These are phyloP conservation scores for Lycaon pictus DNA, from an alignment of 2,113 vertebrate genomes.

Conservation along the genomic window DNA sequence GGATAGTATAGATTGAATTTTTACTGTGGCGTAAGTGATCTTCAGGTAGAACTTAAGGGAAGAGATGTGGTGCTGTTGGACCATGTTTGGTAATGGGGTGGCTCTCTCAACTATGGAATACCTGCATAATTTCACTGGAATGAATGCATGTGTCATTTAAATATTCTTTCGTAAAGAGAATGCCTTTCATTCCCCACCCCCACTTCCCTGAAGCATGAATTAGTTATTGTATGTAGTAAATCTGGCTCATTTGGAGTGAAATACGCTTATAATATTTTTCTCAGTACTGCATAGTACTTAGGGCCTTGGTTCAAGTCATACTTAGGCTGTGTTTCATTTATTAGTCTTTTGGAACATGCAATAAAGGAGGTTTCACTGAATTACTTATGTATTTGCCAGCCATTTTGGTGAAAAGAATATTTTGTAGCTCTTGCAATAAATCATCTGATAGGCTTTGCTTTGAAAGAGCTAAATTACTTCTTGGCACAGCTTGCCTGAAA, in stretches of 20 bases:
- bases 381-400: constrained; percentile 52
- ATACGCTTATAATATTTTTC: constrained; percentile 38
- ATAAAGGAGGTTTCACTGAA: constrained; percentile 39
- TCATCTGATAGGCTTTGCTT: constrained; percentile 62
- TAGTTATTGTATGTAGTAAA: constrained; percentile 41
- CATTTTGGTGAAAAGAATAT: constrained; percentile 71
- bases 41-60: not conserved
- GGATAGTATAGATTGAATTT: not conserved
- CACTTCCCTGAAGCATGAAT: not conserved
- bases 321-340: constrained; percentile 65
- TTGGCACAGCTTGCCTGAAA: constrained; percentile 61
- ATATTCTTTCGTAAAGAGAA: constrained; percentile 45
- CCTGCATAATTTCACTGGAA: not conserved
- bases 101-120: not conserved
- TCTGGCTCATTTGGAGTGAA: constrained; percentile 53
- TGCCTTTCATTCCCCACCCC: not conserved
- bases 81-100: not conserved
- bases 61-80: not conserved
- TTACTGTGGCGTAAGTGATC: not conserved
- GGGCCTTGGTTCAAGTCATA: constrained; percentile 30
- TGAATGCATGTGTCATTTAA: constrained; percentile 6
- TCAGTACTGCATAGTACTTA: not conserved
- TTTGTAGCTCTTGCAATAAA: constrained; percentile 70
- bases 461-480: constrained; percentile 68
- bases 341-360: constrained; percentile 46